phyloP scores from a whole-genome alignment of 2,113 vertebrate species.

The Shinisaurus crocodilurus region DNA sequence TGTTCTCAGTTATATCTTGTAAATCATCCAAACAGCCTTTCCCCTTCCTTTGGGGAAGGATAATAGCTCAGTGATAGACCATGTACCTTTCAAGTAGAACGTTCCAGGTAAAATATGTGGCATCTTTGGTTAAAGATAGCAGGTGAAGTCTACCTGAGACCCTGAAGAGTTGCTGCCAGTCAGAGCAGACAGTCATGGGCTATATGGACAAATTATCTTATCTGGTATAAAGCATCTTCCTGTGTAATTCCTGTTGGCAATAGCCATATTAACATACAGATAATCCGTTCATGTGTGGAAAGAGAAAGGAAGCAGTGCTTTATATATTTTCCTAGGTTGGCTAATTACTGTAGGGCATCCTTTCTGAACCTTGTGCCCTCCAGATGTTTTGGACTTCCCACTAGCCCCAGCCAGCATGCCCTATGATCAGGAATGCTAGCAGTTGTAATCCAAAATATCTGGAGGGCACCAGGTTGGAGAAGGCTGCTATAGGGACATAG shows the following conservation, averaged over 20 bases:
- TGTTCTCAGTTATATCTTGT: neutral
- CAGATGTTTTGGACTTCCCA: no score
- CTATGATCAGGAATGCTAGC: no score
- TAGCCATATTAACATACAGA: no score
- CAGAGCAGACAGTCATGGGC: neutral
- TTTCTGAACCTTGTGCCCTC: no score
- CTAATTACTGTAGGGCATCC: no score
- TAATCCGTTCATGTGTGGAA: neutral
- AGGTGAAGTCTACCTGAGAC: neutral
- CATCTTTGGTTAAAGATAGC: neutral
- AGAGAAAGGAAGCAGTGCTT: neutral
- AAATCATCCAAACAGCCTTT: neutral
- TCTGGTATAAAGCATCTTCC: no score
- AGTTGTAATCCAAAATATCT: no score
- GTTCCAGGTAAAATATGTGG: neutral
- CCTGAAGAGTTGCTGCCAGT: neutral
- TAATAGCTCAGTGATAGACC: neutral
- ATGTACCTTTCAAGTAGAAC: neutral
- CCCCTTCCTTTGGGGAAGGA: neutral
- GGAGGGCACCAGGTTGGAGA: no score
- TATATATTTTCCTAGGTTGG: neutral
- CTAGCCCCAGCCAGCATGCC: no score
- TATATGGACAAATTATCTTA: neutral
- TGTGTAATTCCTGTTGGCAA: no score
- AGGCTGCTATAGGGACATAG: neutral